These are phyloP conservation scores for Philereme vetulata DNA, from an alignment of 2,888 invertebrate species.

Conservation along the genomic window DNA sequence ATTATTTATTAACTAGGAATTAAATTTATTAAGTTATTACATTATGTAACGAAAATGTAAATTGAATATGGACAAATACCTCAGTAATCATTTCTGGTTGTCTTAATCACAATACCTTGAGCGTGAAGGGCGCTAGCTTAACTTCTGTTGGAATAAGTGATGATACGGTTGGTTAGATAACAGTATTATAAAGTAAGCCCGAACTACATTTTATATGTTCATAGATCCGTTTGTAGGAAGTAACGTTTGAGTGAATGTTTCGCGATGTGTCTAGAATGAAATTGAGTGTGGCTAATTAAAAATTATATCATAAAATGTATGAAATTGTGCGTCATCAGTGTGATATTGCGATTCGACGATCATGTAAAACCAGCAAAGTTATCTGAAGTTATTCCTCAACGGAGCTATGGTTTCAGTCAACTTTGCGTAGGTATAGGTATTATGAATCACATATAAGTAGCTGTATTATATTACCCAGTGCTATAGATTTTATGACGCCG, in stretches of 20 bases:
- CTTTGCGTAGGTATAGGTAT: slow-evolving; percentile 12
- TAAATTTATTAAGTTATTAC: slow-evolving; percentile 73
- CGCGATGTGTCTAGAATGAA: slow-evolving; percentile 23
- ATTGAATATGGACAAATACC: slow-evolving; percentile 62
- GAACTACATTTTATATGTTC: slow-evolving; percentile 21
- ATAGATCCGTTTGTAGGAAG: slow-evolving; percentile 21
- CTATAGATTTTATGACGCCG: slow-evolving; percentile 46
- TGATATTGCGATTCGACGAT: slow-evolving; percentile 22
- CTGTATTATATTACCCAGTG: slow-evolving; percentile 36
- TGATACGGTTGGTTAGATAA: slow-evolving; percentile 28
- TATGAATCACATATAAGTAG: slow-evolving; percentile 17
- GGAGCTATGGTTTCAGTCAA: slow-evolving; percentile 23
- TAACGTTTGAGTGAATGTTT: slow-evolving; percentile 19
- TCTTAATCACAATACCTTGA: slow-evolving; percentile 54
- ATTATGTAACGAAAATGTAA: slow-evolving; percentile 46
- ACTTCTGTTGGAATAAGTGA: slow-evolving; percentile 25
- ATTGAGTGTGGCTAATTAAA: slow-evolving; percentile 30
- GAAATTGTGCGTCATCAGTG: slow-evolving; percentile 19
- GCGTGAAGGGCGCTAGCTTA: slow-evolving; percentile 30
- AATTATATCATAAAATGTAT: slow-evolving; percentile 24
- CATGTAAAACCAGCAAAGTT: slow-evolving; percentile 20
- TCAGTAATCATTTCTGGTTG: slow-evolving; percentile 57
- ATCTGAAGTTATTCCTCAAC: slow-evolving; percentile 16
- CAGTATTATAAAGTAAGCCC: slow-evolving; percentile 39
- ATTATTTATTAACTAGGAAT: slow-evolving; percentile 75